Evolutionary conservation across 2,888 invertebrate genomes (phyloP), one percentile per base, ranked within the genome.

Genomic region (Fissipunctia ypsillon): DNA sequence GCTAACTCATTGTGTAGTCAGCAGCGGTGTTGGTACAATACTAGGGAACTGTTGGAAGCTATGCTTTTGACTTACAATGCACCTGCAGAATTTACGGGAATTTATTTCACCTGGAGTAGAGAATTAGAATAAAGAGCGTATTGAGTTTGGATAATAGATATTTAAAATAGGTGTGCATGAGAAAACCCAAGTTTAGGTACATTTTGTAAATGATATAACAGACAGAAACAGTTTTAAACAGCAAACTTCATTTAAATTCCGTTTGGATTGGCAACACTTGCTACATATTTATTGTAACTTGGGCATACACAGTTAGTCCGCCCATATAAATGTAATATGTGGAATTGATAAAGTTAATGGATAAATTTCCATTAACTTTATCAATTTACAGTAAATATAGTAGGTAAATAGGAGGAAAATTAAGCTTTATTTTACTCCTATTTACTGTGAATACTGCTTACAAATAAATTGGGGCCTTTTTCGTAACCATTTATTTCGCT

Each of bases 21-120:
- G 76, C 85, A 78, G 83, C 86, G 88, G 87, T 93, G 91, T 94
- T 94, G 93, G 92, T 89, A 88, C 91, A 93, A 93, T 88, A 93
- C 88, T 71, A 81, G 61, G 41, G 59, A 74, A 74, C 72, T 76
- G 65, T 80, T 80, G 78, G 80, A 72, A 78, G 78, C 81, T 69
- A 75, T 59, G 63, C 78, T 84, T 80, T 80, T 76, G 67, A 76
- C 57, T 79, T 69, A 76, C 70, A 87, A 84, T 84, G 80, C 79
- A 81, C 79, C 81, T 83, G 84, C 73, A 84, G 71, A 77, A 59
- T 84, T 80, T 80, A 73, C 59, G 57, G 50, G 69, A 77, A 78
- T 84, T n/a, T 83, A 77, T 78, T 79, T 78, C 76, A 75, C 35
- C 63, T 76, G 56, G 65, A 60, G 57, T 50, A 35, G 57, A 64